A percentile compares a stretch with the other conserved stretches of the same genome.
phyloP scores from a whole-genome alignment of 2,888 invertebrate genomes.

The Cheilosia vernalis region DNA sequence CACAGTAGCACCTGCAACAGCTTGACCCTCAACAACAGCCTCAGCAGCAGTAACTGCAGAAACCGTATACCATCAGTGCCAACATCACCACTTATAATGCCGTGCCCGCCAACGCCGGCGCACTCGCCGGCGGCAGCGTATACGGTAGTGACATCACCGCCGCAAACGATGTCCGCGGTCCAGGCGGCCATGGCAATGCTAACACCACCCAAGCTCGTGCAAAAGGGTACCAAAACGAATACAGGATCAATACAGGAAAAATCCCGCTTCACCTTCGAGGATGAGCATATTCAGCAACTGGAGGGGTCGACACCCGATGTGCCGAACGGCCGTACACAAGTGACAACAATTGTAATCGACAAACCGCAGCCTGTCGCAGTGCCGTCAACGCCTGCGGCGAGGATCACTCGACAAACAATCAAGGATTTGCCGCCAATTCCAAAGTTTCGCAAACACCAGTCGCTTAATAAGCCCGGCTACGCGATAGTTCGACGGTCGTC shows the following conservation, averaged over 20 bases:
- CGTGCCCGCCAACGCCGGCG: slow-evolving; percentile 83
- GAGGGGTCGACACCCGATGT: slow-evolving; percentile 36
- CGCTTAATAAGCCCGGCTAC: slow-evolving; percentile 83
- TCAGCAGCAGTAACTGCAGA: slow-evolving; percentile 60
- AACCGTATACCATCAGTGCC: slow-evolving; percentile 87
- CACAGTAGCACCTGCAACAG: slow-evolving; percentile 68
- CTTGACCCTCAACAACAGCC: slow-evolving; percentile 51
- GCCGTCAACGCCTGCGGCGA: slow-evolving; percentile 80
- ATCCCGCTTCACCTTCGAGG: slow-evolving; percentile 80
- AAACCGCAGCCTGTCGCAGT: slow-evolving; percentile 81
- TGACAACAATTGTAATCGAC: slow-evolving; percentile 51
- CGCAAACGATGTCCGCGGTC: slow-evolving; percentile 80
- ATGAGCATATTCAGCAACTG: slow-evolving; percentile 78
- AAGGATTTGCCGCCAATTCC: slow-evolving; percentile 87
- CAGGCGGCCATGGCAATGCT: slow-evolving; percentile 82
- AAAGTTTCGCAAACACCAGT: slow-evolving; percentile 84
- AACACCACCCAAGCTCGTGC: slow-evolving; percentile 78
- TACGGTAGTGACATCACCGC: slow-evolving; percentile 80
- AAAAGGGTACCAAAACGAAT: slow-evolving; percentile 72
- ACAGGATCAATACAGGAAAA: slow-evolving; percentile 67
- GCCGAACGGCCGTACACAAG: slow-evolving; percentile 46
- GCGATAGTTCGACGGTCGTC: slow-evolving; percentile 90
- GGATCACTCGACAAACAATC: slow-evolving; percentile 86
- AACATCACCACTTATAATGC: slow-evolving; percentile 87
- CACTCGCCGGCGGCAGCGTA: slow-evolving; percentile 83